A percentile compares a stretch with the other conserved stretches of the same genome.
These are phyloP conservation scores for Tricholaema leucomelas DNA, from an alignment of 2,113 vertebrate species.

Conservation along the genomic window DNA sequence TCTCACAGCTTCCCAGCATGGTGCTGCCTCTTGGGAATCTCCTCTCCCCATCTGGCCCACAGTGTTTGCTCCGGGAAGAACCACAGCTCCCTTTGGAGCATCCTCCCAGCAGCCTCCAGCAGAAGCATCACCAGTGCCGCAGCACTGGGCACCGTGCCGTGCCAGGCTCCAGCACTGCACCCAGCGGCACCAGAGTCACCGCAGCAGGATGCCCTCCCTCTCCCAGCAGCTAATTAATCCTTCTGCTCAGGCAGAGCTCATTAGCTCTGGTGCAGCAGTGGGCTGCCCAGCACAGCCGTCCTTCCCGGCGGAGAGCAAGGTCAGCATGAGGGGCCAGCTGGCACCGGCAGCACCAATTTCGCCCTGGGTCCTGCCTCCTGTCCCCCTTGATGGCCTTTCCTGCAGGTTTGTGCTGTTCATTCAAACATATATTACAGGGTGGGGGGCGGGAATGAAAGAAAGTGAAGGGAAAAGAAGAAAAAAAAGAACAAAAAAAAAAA, in stretches of 20 bases:
- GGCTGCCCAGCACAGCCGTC: not conserved
- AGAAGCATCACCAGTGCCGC: fast-evolving
- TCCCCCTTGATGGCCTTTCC: not conserved
- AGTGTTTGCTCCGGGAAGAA: not conserved
- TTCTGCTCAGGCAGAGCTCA: conserved; percentile 59
- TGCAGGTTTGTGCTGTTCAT: not conserved
- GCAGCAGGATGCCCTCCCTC: not conserved
- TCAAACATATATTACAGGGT: not conserved
- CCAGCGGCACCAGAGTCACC: not conserved
- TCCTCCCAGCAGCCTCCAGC: not conserved
- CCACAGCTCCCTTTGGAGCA: not conserved
- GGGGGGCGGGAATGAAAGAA: fast-evolving
- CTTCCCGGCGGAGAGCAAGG: conserved; percentile 6
- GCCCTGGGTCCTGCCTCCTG: not conserved
- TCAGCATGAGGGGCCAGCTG: not conserved
- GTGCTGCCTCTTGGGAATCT: not conserved
- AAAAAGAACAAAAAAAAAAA: no score
- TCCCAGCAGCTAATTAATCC: conserved; percentile 60
- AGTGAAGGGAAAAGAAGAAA: no score
- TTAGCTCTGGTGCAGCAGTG: not conserved
- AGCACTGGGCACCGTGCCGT: not conserved
- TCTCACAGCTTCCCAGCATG: not conserved
- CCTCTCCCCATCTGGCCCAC: fast-evolving
- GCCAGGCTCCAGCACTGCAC: not conserved
- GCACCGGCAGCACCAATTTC: fast-evolving